These are phyloP conservation scores for Alauda arvensis DNA, from an alignment of 2,797 vertebrate genomes.

Conservation along the genomic window DNA sequence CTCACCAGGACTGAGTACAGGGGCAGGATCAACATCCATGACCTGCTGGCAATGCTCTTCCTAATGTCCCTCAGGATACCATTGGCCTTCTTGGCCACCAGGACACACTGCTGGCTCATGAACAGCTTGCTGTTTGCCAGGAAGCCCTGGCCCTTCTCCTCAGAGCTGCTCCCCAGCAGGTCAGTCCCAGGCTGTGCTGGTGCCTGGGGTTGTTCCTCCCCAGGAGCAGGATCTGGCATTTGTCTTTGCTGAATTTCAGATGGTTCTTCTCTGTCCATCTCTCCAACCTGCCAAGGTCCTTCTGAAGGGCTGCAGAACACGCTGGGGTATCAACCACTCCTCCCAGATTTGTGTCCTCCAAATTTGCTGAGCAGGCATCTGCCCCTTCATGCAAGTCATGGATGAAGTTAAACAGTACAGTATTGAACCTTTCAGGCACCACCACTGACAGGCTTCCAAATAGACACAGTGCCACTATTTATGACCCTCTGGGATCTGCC, in stretches of 20 bases:
- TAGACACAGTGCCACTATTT: background rate
- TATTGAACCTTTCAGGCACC: background rate
- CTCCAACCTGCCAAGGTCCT: accelerated
- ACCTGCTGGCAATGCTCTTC: background rate
- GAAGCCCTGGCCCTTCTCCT: background rate
- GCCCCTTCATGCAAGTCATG: background rate
- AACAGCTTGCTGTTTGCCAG: background rate
- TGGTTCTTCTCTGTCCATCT: background rate
- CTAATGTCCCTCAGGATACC: background rate
- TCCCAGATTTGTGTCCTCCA: background rate
- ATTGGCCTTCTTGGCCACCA: background rate
- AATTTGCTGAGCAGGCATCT: background rate
- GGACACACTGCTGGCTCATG: background rate
- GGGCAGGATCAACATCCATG: background rate
- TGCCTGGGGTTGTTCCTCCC: background rate
- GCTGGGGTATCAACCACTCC: accelerated
- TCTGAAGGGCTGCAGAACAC: background rate
- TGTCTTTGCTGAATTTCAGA: background rate
- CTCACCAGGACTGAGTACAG: background rate
- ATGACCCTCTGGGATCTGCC: background rate
- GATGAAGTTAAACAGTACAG: background rate
- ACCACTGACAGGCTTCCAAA: background rate
- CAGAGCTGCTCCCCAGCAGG: background rate
- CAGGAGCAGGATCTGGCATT: background rate
- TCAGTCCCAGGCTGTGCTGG: background rate